Conservation (phyloP, 2,888 invertebrate genomes). For the Parnassius mnemosyne region DNA sequence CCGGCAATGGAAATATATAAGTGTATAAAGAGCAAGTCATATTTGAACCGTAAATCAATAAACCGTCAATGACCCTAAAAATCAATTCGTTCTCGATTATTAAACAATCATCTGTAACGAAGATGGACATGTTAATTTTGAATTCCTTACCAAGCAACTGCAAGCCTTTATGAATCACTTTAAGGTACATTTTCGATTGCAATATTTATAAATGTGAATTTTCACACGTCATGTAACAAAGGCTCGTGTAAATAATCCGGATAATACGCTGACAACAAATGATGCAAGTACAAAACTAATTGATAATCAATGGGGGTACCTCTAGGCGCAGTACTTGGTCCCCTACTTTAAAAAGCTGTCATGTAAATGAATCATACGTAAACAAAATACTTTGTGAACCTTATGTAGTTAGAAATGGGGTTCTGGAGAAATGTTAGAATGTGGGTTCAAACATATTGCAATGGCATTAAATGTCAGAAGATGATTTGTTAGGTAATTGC, state of each 20-base stretch:
- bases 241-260: constrained; percentile 74
- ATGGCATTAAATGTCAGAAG: constrained; percentile 75
- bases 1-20: constrained; percentile 39
- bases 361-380: constrained; percentile 70
- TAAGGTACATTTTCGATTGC: constrained; percentile 39
- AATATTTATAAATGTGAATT: constrained; percentile 41
- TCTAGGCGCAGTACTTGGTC: constrained; percentile 51
- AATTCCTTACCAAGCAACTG: constrained; percentile 38
- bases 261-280: constrained; percentile 71
- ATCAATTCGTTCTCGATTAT: constrained; percentile 72
- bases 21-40: constrained; percentile 68
- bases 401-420: constrained; percentile 49
- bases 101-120: constrained; percentile 75
- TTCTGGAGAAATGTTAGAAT: constrained; percentile 48
- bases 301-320: constrained; percentile 75
- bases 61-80: constrained; percentile 66
- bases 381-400: constrained; percentile 54
- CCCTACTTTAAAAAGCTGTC: constrained; percentile 54
- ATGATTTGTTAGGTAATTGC: constrained; percentile 79
- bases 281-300: constrained; percentile 76
- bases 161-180: constrained; percentile 38
- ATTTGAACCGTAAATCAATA: constrained; percentile 71
- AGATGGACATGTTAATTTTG: constrained; percentile 71
- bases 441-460: constrained; percentile 75
- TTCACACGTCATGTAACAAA: constrained; percentile 64